Evolutionary conservation across 92 coral and sea anemone genomes (phyloP).

Genomic region (Actinernus sp.): DNA sequence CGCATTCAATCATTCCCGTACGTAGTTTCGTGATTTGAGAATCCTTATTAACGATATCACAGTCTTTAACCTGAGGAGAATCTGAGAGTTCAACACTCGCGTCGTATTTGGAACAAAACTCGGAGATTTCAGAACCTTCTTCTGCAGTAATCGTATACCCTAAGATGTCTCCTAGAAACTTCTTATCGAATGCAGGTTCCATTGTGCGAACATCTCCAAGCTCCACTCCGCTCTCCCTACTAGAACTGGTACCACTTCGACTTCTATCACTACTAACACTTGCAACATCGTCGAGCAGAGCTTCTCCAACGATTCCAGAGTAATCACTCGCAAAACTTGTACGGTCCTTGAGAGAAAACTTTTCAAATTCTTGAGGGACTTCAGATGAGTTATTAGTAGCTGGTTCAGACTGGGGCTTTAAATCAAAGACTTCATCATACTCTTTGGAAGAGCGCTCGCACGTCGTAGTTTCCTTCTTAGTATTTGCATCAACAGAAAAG

Average conservation of each 20-base stretch:
- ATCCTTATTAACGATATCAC: too few relatives aligned
- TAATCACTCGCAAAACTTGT: slow-evolving; percentile 24
- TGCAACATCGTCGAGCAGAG: slow-evolving; percentile 46
- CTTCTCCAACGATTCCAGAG: slow-evolving; percentile 59
- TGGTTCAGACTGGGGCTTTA: neutral
- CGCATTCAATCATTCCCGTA: too few relatives aligned
- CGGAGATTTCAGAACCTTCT: slow-evolving; percentile 38
- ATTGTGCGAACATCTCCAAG: neutral
- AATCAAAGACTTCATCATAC: slow-evolving; percentile 16
- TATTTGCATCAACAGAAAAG: neutral
- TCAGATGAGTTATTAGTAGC: neutral
- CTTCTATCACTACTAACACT: slow-evolving; percentile 24
- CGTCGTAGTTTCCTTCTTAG: neutral
- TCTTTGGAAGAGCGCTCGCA: slow-evolving; percentile 22
- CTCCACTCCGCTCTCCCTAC: slow-evolving; percentile 14
- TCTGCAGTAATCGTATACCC: slow-evolving; percentile 18
- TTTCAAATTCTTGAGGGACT: slow-evolving; percentile 19
- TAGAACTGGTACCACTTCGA: slow-evolving; percentile 35
- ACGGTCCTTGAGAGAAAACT: slow-evolving; percentile 38
- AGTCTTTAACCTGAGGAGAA: too few relatives aligned
- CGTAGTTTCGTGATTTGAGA: too few relatives aligned
- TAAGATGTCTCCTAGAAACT: slow-evolving; percentile 23
- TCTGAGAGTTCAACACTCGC: slow-evolving; percentile 1
- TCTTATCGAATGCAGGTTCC: slow-evolving; percentile 37
- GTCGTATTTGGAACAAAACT: slow-evolving; percentile 28